phyloP scores from a whole-genome alignment of 2,797 vertebrate species.

The Smutsia gigantea region DNA sequence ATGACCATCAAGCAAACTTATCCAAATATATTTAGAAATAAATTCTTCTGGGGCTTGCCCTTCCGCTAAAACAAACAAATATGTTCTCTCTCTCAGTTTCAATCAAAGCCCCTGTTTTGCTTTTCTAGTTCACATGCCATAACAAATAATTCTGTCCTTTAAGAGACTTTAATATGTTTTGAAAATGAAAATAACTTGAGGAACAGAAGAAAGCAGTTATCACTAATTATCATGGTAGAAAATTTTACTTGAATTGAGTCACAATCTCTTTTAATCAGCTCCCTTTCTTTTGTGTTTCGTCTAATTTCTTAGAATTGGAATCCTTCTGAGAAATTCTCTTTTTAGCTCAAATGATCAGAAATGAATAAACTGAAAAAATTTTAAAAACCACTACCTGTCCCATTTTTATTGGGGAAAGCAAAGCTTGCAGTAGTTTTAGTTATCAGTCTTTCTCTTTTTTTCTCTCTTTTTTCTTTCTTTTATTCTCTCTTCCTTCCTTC shows the following conservation, averaged over 20 bases:
- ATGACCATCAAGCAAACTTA: background rate
- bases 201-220: background rate
- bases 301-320: background rate
- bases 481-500: too few species aligned
- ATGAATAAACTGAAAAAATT: background rate
- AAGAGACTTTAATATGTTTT: background rate
- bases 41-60: background rate
- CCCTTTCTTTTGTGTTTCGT: background rate
- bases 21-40: background rate
- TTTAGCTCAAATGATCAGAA: background rate
- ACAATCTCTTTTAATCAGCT: background rate
- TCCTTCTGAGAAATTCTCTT: background rate
- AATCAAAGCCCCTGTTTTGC: background rate
- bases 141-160: background rate
- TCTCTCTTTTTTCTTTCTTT: background rate
- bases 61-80: background rate
- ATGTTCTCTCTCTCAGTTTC: background rate
- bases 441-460: too few species aligned
- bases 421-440: background rate
- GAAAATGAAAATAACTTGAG: conserved; percentile 17
- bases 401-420: background rate
- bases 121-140: background rate
- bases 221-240: background rate
- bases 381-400: background rate
- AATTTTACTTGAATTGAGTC: background rate